A percentile compares a stretch with the other conserved stretches of the same genome.
phyloP scores from a whole-genome alignment of 2,888 invertebrate species.

The Sialis fuliginosa region DNA sequence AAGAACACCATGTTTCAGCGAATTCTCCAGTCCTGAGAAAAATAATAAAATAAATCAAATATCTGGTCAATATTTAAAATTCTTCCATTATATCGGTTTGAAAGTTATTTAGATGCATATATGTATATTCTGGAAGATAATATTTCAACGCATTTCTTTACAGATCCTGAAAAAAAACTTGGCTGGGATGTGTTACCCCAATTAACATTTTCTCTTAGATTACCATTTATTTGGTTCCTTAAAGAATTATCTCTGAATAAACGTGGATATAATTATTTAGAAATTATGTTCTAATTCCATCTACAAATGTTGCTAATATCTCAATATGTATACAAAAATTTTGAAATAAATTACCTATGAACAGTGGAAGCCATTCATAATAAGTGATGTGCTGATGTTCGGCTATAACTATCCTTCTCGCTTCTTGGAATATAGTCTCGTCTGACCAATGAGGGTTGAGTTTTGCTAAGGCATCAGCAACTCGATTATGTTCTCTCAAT shows the following conservation, averaged over 20 bases:
- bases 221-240: too few species aligned
- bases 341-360: conserved; percentile 36
- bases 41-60: conserved; percentile 3
- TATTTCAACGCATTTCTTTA: too few species aligned
- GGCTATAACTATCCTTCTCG: conserved; percentile 48
- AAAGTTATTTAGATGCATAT: conserved; percentile 13
- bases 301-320: too few species aligned
- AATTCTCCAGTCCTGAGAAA: conserved; percentile 34
- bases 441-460: conserved; percentile 64
- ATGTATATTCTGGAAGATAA: too few species aligned
- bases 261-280: too few species aligned
- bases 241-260: too few species aligned
- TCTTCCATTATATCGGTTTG: not conserved
- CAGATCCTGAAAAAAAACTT: too few species aligned
- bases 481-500: conserved; percentile 55
- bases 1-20: conserved; percentile 40
- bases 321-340: too few species aligned
- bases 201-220: too few species aligned
- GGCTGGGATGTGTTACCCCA: too few species aligned
- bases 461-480: conserved; percentile 37
- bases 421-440: conserved; percentile 55
- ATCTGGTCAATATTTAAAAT: not conserved
- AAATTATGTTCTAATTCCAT: too few species aligned
- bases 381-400: conserved; percentile 56
- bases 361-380: conserved; percentile 59